Conservation (phyloP, 2,113 vertebrate species). For the Vidua chalybeata region DNA sequence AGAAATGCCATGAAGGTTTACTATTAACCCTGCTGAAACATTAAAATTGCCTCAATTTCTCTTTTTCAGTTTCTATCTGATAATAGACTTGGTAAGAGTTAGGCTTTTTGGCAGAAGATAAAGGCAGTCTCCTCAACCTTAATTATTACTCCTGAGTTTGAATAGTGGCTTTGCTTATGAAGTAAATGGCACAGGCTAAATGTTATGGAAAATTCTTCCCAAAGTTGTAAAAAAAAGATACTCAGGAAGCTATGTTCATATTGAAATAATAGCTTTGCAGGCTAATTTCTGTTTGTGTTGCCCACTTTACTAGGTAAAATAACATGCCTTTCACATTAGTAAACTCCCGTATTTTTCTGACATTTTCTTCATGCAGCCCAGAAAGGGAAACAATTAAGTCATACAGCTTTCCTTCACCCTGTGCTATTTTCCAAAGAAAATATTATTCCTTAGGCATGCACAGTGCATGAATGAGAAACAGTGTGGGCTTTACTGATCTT, state of each 20-base stretch:
- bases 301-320: neutral
- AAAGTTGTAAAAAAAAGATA: neutral
- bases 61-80: neutral
- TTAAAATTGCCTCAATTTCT: neutral
- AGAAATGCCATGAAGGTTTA: neutral
- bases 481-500: constrained; percentile 28
- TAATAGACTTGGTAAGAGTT: neutral
- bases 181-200: neutral
- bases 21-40: neutral
- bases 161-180: constrained; percentile 11
- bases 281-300: neutral
- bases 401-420: neutral
- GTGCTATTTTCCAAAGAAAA: neutral
- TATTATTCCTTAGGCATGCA: neutral
- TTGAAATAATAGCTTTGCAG: neutral
- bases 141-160: constrained; percentile 10
- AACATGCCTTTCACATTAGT: neutral
- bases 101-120: constrained; percentile 8
- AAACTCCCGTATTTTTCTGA: neutral
- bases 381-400: constrained; percentile 5
- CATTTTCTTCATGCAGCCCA: neutral
- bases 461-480: neutral
- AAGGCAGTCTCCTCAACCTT: neutral
- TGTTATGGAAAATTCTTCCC: neutral
- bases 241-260: neutral